Base-by-base conservation (phyloP, 2,113 vertebrate species). In the Megalops atlanticus region DNA sequence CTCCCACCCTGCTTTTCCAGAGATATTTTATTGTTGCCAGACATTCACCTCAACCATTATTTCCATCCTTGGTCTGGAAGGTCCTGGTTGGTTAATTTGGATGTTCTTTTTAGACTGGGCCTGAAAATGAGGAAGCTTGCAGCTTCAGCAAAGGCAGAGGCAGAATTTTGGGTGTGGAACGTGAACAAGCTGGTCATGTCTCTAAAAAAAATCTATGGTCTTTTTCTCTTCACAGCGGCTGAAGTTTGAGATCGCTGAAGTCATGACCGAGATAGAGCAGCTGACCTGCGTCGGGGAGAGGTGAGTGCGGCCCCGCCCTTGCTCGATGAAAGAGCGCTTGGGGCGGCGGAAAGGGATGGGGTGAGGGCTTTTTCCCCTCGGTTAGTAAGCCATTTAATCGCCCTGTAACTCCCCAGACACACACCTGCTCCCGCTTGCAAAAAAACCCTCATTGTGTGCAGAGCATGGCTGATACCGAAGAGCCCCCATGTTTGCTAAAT, bases 251-350 rank as follows among this genome's bases (percentile, higher is more conserved):
- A 99, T 99, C 24, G 96, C 97, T 0, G 98, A 99, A 85, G 98
- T 99, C 45, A 99, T 99, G 98, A 98, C 96, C 0, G 98, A 99
- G 91, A 99, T 99, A 0, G 97, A 98, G 92, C 98, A 96, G 88
- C 92, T 99, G 58, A 98, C 97, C 14, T 97, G 96, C 24, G 96
- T 95, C 33, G 98, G 98, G 49, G 98, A 99, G 87, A 99, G 97
- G 98, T 98, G 87, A 92, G 92, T 52, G 72, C n/a, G n/a, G n/a
- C n/a, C n/a, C n/a, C n/a, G n/a, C n/a, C n/a, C n/a, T n/a, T 10
- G 24, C 24, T 64, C 58, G 10, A 31, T 27, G 11, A 64, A 27
- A 31, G n/a, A n/a, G 24, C 58, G 18, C 4, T 3, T 54, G 18
- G 4, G 2, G 3, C 18, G 18, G 49, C 49, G 8, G 58, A 64